Conservation (phyloP, 2,797 vertebrate genomes). For the Spinibarbus caldwelli region DNA sequence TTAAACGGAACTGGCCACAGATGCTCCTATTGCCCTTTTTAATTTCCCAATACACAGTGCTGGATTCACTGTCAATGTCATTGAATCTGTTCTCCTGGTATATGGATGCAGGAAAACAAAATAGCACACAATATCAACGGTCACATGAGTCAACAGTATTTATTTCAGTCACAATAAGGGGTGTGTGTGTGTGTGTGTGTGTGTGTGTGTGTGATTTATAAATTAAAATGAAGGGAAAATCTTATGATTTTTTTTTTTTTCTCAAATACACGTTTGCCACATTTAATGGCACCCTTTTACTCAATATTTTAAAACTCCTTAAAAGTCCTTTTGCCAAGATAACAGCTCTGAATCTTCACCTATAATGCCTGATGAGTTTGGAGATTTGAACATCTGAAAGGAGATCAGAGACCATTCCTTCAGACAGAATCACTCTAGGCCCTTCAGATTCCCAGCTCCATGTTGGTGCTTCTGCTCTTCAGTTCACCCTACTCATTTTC, state of each 20-base stretch:
- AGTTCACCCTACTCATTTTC: not conserved
- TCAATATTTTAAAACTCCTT: not conserved
- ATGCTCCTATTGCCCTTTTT: slow-evolving; percentile 46
- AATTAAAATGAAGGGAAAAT: no score
- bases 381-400: not conserved
- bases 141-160: not conserved
- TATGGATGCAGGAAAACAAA: slow-evolving; percentile 24
- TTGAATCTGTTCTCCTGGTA: slow-evolving; percentile 4
- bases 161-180: not conserved
- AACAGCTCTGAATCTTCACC: no score
- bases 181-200: no score
- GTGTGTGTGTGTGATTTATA: not conserved
- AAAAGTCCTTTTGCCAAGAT: not conserved
- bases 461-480: no score
- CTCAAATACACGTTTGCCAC: not conserved
- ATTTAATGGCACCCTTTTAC: not conserved
- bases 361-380: no score
- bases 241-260: no score
- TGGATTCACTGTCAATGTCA: slow-evolving; percentile 18
- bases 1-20: slow-evolving; percentile 47
- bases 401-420: not conserved
- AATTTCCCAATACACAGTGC: slow-evolving; percentile 44
- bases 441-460: no score
- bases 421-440: no score
- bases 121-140: slow-evolving; percentile 1